Base-by-base conservation (phyloP, 2,113 vertebrate species). In the Tachycineta bicolor region DNA sequence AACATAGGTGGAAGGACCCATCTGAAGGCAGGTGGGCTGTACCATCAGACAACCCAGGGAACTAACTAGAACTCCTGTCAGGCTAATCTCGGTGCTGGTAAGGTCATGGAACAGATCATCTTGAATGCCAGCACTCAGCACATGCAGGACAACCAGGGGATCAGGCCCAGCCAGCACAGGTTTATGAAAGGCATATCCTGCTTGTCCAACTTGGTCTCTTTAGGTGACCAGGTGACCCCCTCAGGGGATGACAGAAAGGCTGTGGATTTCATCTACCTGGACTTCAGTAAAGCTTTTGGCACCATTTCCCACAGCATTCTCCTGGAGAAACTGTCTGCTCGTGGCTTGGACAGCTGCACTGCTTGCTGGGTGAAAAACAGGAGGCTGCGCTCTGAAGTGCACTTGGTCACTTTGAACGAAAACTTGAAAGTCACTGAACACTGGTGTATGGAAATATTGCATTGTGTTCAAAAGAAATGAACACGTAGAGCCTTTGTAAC, bases 201-300 rank as follows among this genome's bases (percentile, higher is more conserved):
- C 46, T 68, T 55, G 29, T 41, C 24, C 24, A 47, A 6, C n/a
- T 13, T 9, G 20, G 47, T 31, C 55, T 68, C 12, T 10, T 53
- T 34, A 2, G 41, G 19, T 47, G n/a, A 60, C 11, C 29, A 33
- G 23, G 7, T 29, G 11, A 46, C 8, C 9, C 5, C 4, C 5
- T 4, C 11, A 39, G 20, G 39, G 39, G 28, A 59, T 67, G 12
- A 53, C 4, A 46, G 39, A 41, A 62, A 55, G 11, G n/a, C 39
- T 68, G 29, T 46, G 46, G n/a, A 14, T 55, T 46, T 53, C 2
- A 0, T 17, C 24, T n/a, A 0, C 3, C 2, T 41, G 24, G 39
- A 39, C 4, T 53, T 44, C 2, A 68, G n/a, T n/a, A 21, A 46
- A 59, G 19, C 16, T 46, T 75, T 39, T 8, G 1, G 0, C 13